phyloP scores from a whole-genome alignment of 1,140 invertebrate species.

The Drosophila saltans region DNA sequence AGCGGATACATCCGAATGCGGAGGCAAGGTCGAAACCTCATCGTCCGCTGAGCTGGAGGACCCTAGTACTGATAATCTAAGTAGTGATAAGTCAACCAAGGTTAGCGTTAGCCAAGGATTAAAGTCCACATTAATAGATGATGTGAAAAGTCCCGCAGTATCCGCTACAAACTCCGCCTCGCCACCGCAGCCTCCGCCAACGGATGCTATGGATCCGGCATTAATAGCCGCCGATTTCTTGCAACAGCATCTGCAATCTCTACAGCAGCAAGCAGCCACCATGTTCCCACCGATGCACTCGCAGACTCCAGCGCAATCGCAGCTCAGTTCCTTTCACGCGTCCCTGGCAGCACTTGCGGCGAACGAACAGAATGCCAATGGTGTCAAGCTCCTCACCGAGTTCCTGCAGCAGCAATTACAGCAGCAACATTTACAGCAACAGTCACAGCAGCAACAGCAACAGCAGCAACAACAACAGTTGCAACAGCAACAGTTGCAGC shows the following conservation, averaged over 20 bases:
- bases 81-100: slow-evolving; percentile 67
- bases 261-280: slow-evolving; percentile 36
- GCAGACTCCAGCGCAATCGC: slow-evolving; percentile 27
- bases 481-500: slow-evolving; percentile 50
- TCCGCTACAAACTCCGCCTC: slow-evolving; percentile 19
- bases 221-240: slow-evolving; percentile 55
- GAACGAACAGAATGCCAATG: slow-evolving; percentile 64
- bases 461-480: slow-evolving; percentile 53
- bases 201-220: slow-evolving; percentile 34
- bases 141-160: slow-evolving; percentile 23
- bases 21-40: slow-evolving; percentile 28
- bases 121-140: slow-evolving; percentile 28
- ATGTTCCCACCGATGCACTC: slow-evolving; percentile 43
- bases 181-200: slow-evolving; percentile 15
- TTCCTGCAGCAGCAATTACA: slow-evolving; percentile 75
- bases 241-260: slow-evolving; percentile 52
- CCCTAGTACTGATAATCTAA: slow-evolving; percentile 80
- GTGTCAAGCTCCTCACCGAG: slow-evolving; percentile 75
- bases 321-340: slow-evolving; percentile 73
- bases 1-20: slow-evolving; percentile 62
- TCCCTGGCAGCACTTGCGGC: slow-evolving; percentile 67
- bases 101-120: slow-evolving; percentile 32
- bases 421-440: slow-evolving; percentile 55
- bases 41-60: slow-evolving; percentile 82
- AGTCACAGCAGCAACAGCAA: slow-evolving; percentile 46